Evolutionary conservation across 2,113 vertebrate species (phyloP).

Genomic region (Corythornis madagascariensis): DNA sequence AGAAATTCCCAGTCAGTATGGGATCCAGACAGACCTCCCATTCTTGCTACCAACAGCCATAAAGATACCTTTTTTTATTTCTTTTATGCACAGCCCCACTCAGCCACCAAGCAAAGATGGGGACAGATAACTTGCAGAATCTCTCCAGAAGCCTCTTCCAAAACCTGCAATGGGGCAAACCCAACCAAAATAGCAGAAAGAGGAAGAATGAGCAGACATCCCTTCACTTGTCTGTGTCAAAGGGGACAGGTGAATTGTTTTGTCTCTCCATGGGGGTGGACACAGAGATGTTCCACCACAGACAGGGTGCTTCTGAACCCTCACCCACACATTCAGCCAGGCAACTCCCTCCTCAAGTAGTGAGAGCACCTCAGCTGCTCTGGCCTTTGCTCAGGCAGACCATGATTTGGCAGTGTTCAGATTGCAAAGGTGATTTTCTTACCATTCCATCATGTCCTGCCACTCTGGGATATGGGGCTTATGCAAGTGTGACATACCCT

Average conservation of each 20-base stretch:
- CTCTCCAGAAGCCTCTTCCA: not conserved
- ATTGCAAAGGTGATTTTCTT: not conserved
- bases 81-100: not conserved
- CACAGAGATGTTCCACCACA: not conserved
- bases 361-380: not conserved
- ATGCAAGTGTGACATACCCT: not conserved
- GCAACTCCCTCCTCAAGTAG: not conserved
- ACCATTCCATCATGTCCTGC: not conserved
- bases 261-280: not conserved
- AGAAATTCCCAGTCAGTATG: not conserved
- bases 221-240: not conserved
- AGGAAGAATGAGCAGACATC: not conserved
- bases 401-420: not conserved
- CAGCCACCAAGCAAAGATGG: not conserved
- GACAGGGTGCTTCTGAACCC: not conserved
- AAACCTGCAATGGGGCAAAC: not conserved
- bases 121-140: not conserved
- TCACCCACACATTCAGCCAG: not conserved
- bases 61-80: not conserved
- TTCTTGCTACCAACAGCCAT: not conserved
- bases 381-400: not conserved
- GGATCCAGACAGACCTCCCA: not conserved
- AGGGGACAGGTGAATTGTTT: not conserved
- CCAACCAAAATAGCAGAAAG: not conserved
- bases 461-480: not conserved